phyloP scores from a whole-genome alignment of 2,888 invertebrate genomes.

The Perithous albicinctus region DNA sequence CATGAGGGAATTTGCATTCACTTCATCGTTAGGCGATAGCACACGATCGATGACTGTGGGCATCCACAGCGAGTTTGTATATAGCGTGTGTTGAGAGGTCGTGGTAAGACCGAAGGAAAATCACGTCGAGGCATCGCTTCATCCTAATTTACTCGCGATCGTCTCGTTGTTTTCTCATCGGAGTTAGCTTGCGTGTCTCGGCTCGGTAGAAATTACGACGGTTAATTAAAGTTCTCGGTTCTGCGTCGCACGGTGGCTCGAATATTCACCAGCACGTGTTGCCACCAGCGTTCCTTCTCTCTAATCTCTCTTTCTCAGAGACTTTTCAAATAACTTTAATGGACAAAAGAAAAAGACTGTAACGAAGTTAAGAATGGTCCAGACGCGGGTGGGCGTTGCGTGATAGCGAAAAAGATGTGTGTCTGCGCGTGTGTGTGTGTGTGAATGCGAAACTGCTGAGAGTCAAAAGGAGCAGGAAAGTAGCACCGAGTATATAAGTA shows the following conservation, averaged over 20 bases:
- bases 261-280: conserved; percentile 68
- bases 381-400: neutral
- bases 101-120: conserved; percentile 12
- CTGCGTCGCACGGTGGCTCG: conserved; percentile 43
- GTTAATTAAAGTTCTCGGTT: conserved; percentile 67
- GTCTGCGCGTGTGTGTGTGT: neutral
- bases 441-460: neutral
- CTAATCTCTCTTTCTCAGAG: conserved; percentile 23
- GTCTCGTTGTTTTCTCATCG: conserved; percentile 54
- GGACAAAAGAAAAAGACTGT: conserved; percentile 49
- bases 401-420: conserved; percentile 5
- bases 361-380: conserved; percentile 46
- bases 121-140: conserved; percentile 44
- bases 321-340: conserved; percentile 66
- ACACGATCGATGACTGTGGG: neutral
- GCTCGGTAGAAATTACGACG: conserved; percentile 64
- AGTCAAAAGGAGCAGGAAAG: neutral
- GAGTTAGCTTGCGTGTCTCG: conserved; percentile 17
- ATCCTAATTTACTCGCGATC: conserved; percentile 58
- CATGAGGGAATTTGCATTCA: neutral
- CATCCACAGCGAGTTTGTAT: neutral
- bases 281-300: neutral
- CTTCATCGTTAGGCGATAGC: neutral
- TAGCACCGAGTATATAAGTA: neutral
- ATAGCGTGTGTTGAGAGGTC: conserved; percentile 1